Evolutionary conservation across 2,797 vertebrate genomes (phyloP), one percentile per base, ranked within the genome.

Genomic region (Tadarida brasiliensis): DNA sequence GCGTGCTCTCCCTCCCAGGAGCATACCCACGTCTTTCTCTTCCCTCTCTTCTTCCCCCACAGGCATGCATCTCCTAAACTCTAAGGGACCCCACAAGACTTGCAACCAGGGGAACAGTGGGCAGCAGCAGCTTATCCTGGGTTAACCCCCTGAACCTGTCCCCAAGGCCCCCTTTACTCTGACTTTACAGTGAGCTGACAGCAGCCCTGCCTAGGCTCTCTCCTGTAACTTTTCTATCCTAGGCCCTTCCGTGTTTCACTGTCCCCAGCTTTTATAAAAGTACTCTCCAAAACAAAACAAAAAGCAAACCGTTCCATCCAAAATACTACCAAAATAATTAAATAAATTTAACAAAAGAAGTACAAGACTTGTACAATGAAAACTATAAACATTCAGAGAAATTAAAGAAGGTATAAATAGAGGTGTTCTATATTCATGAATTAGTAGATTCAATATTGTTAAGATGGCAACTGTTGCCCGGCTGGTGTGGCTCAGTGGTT

Each of bases 341-440:
- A 44, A 56, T 78, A 94, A 85, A 85, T 90, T 85, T 90, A 94
- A 84, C 51, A 76, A 67, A 83, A 57, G 65, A 83, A 70, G 35
- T 86, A 73, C 0, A 86, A 86, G 33, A 85, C 47, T 61, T 77
- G 0, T 39, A 70, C 33, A 71, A 39, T 76, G 49, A 85, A 93
- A 93, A 81, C 28, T 54, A 24, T 84, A 80, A 85, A 86, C 56
- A 82, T 59, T 84, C 61, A 91, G 49, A 51, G 39, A 91, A 24
- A 57, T 74, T 80, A 67, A 92, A 51, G 68, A 35, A 22, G 56
- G 24, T n/a, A 16, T 61, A 44, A 44, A 24, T 26, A 81, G 28
- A 78, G 8, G 33, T 17, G 65, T 51, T 88, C 20, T 71, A 51
- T 59, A 39, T 93, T 95, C 44, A 87, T 68, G 33, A 86, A 86